Percentiles rank a stretch among this genome's conserved stretches.
Evolutionary conservation across 2,113 vertebrate genomes (phyloP).

Genomic region (Phaethon lepturus): DNA sequence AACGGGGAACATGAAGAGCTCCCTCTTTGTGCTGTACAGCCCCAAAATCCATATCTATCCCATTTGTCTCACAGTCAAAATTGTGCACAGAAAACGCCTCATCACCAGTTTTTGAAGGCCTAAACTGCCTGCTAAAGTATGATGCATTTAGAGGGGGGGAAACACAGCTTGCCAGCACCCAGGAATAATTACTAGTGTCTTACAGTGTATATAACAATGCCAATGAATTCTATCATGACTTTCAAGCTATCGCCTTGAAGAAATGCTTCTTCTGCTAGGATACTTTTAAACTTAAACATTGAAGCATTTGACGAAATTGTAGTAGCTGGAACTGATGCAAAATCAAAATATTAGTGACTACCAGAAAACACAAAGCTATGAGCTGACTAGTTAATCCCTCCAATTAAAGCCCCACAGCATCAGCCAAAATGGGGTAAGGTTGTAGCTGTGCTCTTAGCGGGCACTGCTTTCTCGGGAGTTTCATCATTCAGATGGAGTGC

Average conservation of each 20-base stretch:
- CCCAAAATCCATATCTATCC: neutral
- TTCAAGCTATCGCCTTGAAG: neutral
- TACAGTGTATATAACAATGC: fast-evolving
- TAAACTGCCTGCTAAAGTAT: neutral
- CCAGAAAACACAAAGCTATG: neutral
- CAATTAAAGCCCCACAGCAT: neutral
- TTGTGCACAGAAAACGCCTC: neutral
- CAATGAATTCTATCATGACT: neutral
- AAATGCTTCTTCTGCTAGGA: neutral
- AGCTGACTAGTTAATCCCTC: neutral
- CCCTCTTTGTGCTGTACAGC: neutral
- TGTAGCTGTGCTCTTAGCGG: neutral
- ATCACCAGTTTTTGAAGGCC: neutral
- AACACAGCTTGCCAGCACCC: neutral
- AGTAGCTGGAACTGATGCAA: neutral
- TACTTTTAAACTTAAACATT: neutral
- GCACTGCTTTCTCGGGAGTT: neutral
- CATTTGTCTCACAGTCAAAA: neutral
- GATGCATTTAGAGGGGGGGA: neutral
- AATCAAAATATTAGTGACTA: neutral
- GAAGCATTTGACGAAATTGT: neutral
- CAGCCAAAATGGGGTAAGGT: neutral
- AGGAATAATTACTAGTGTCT: neutral
- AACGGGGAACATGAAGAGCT: neutral
- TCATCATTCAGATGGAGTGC: neutral